A percentile compares a stretch with the other conserved stretches of the same genome.
Evolutionary conservation across 2,113 vertebrate species (phyloP).

Genomic region (Ctenomys sociabilis): DNA sequence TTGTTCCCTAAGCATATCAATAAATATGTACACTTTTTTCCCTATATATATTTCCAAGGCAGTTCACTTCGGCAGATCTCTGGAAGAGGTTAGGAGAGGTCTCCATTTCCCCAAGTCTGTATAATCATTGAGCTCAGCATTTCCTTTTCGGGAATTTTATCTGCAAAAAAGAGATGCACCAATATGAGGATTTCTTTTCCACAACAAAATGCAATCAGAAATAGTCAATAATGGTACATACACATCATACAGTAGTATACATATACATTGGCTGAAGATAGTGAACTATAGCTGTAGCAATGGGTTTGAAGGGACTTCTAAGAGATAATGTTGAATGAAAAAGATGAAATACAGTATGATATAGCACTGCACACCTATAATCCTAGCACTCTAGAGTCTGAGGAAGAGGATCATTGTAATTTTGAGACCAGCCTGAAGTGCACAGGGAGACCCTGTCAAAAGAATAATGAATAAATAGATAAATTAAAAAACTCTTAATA

Average conservation of each 20-base stretch:
- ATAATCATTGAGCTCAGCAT: neutral
- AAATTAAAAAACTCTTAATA: neutral
- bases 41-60: neutral
- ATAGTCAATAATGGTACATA: neutral
- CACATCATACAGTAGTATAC: neutral
- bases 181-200: neutral
- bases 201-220: neutral
- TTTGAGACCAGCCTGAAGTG: neutral
- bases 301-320: neutral
- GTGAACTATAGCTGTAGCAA: neutral
- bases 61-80: neutral
- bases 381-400: neutral
- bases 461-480: too few species aligned
- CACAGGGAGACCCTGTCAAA: neutral
- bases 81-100: neutral
- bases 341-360: neutral
- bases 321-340: constrained; percentile 19
- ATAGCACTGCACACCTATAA: neutral
- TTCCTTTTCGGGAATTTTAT: neutral
- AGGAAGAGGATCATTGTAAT: neutral
- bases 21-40: neutral
- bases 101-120: neutral
- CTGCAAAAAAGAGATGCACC: neutral
- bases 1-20: neutral
- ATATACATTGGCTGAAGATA: neutral